Conservation (phyloP, 2,888 invertebrate species). For the Trilocha varians region DNA sequence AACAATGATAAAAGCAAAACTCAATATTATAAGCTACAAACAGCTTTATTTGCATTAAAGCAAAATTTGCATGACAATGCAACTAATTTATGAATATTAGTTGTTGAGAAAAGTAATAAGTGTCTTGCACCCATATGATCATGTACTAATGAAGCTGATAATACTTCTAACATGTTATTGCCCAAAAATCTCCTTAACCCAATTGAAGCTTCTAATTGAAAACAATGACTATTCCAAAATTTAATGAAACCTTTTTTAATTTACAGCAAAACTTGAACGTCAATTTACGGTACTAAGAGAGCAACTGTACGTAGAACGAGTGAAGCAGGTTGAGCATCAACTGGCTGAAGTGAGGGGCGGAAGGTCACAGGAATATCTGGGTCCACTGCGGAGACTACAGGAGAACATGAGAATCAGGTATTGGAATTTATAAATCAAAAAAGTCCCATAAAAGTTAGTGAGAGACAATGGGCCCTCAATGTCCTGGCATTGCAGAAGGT, state of each 20-base stretch:
- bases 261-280: slow-evolving; percentile 85
- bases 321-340: slow-evolving; percentile 84
- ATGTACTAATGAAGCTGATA: no score
- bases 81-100: no score
- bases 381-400: slow-evolving; percentile 87
- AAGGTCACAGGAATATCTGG: slow-evolving; percentile 89
- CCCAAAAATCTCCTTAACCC: neutral
- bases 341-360: slow-evolving; percentile 89
- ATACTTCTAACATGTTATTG: no score
- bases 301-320: slow-evolving; percentile 90
- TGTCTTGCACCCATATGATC: no score
- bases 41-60: no score
- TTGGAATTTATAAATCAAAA: neutral
- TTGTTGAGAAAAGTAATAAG: no score
- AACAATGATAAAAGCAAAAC: no score
- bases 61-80: no score
- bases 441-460: neutral
- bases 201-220: slow-evolving; percentile 5
- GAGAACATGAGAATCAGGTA: slow-evolving; percentile 83
- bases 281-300: slow-evolving; percentile 91
- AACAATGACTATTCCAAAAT: neutral
- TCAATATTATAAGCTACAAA: no score
- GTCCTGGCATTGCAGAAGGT: no score
- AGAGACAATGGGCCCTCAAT: no score
- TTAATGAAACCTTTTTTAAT: slow-evolving; percentile 1